These are phyloP conservation scores for Spea hammondii DNA, from an alignment of 2,797 vertebrate species.

Conservation along the genomic window DNA sequence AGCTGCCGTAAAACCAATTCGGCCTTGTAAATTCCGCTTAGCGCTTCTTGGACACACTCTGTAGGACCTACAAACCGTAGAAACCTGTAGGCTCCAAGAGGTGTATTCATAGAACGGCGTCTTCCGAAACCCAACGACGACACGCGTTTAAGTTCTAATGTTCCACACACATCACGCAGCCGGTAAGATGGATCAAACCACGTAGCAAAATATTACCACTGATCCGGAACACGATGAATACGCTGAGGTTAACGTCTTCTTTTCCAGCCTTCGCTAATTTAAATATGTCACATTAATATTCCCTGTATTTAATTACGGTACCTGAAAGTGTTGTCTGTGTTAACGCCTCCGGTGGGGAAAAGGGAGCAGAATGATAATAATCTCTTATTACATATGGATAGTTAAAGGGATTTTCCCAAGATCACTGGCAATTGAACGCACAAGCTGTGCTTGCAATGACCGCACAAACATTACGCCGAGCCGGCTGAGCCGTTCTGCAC, in stretches of 20 bases:
- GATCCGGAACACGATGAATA: no score
- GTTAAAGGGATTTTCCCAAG: background rate
- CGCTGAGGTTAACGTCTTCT: no score
- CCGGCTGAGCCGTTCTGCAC: background rate
- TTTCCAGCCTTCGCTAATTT: no score
- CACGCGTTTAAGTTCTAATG: no score
- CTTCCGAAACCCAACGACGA: no score
- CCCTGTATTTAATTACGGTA: no score
- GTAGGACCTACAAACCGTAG: background rate
- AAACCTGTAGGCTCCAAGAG: background rate
- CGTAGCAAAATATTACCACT: no score
- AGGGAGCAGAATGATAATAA: background rate
- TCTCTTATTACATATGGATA: background rate
- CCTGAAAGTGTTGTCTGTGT: no score
- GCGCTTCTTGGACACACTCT: constrained; percentile 55
- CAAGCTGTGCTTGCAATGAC: background rate
- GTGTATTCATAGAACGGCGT: background rate
- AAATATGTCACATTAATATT: no score
- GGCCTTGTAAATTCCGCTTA: constrained; percentile 76
- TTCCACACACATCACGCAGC: no score
- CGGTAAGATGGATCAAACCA: no score
- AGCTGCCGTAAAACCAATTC: constrained; percentile 73
- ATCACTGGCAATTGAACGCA: background rate
- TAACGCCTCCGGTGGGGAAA: background rate
- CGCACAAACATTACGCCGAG: background rate